Conservation (phyloP, 2,113 vertebrate genomes). For the Noturus placidus region DNA sequence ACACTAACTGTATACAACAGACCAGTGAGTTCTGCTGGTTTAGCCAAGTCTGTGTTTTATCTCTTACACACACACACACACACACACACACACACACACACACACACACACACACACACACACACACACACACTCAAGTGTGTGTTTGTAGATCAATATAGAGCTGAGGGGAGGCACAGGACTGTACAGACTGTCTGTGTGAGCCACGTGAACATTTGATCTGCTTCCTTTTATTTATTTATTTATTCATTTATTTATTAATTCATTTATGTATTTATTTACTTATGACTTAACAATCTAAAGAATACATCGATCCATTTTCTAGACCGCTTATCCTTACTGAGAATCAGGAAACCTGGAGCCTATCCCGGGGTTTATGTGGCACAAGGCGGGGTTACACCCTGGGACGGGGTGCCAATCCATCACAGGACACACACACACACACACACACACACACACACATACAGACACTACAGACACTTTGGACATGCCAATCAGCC, state of each 20-base stretch:
- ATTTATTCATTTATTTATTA: neutral
- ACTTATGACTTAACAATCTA: no score
- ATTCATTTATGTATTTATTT: neutral
- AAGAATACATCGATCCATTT: no score
- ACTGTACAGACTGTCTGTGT: constrained; percentile 5
- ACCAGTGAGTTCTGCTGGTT: constrained; percentile 52
- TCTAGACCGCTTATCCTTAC: no score
- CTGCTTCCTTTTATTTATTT: neutral
- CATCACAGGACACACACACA: no score
- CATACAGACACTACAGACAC: no score
- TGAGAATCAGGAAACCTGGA: no score
- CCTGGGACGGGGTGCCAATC: no score
- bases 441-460: no score
- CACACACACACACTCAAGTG: constrained; percentile 8
- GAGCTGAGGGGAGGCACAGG: neutral
- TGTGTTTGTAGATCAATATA: constrained; percentile 7
- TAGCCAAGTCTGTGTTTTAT: constrained; percentile 37
- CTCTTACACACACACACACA: neutral
- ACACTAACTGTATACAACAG: constrained; percentile 55
- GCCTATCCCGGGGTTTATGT: no score
- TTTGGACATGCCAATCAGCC: no score
- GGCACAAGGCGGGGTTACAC: no score
- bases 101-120: neutral
- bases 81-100: neutral
- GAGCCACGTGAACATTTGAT: neutral